These are phyloP conservation scores for Acropora yongei DNA, from an alignment of 64 coral and sea anemone species.

Conservation along the genomic window DNA sequence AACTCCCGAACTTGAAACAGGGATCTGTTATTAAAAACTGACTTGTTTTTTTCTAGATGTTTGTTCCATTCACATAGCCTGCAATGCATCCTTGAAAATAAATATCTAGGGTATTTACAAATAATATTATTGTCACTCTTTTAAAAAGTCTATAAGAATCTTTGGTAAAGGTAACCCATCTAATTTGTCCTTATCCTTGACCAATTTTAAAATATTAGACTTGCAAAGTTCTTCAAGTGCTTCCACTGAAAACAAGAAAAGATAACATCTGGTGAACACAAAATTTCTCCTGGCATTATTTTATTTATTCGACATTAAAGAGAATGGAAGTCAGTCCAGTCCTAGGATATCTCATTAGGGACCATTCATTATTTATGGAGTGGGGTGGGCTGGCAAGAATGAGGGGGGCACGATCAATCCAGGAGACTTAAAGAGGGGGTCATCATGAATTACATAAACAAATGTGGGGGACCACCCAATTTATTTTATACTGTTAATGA, in stretches of 20 bases:
- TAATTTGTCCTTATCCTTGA: constrained; percentile 58
- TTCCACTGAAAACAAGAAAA: constrained; percentile 69
- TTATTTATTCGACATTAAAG: neutral
- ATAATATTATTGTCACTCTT: constrained; percentile 4
- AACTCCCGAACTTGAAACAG: too few species aligned
- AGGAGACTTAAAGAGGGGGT: too few species aligned
- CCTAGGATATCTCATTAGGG: too few species aligned
- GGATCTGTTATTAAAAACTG: too few species aligned
- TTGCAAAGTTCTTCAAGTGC: constrained; percentile 80
- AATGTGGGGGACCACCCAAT: too few species aligned
- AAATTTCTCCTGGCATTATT: neutral
- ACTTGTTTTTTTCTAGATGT: too few species aligned
- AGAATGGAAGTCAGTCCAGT: too few species aligned
- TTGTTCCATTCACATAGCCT: too few species aligned
- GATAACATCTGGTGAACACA: neutral
- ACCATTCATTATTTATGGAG: neutral
- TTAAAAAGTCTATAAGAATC: constrained; percentile 85
- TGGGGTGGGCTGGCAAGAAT: too few species aligned
- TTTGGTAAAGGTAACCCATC: constrained; percentile 81
- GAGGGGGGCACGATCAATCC: too few species aligned
- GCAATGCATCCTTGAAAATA: neutral
- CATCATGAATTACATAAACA: too few species aligned
- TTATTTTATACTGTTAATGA: too few species aligned
- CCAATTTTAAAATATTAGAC: constrained; percentile 61
- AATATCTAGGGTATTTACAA: constrained; percentile 21